phyloP scores from a whole-genome alignment of 2,113 vertebrate genomes.

The Agapornis roseicollis region DNA sequence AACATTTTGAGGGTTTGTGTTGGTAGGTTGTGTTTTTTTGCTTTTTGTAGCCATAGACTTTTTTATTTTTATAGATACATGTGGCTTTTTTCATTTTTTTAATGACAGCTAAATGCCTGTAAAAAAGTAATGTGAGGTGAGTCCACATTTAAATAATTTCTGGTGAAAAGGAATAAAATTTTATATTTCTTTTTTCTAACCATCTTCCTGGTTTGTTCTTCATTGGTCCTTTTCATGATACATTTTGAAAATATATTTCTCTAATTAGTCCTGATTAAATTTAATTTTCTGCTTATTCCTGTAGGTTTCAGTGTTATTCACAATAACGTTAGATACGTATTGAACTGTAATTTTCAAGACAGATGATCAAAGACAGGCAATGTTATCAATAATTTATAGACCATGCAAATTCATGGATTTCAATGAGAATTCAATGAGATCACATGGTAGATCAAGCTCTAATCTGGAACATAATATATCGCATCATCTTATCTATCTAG shows the following conservation, averaged over 20 bases:
- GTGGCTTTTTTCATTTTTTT: too few species aligned
- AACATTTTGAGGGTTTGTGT: background rate
- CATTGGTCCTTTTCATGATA: background rate
- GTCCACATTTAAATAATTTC: background rate
- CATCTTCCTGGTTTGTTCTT: background rate
- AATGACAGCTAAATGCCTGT: background rate
- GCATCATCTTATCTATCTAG: background rate
- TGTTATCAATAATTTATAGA: background rate
- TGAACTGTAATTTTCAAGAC: background rate
- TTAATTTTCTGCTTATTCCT: background rate
- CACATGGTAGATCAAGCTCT: background rate
- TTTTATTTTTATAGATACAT: background rate
- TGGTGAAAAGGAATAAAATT: background rate
- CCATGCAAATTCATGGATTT: background rate
- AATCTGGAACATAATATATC: background rate
- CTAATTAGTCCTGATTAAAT: background rate
- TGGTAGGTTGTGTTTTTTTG: background rate
- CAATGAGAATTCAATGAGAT: background rate
- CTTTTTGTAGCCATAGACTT: background rate
- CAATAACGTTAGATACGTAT: background rate
- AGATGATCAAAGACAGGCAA: slow-evolving; percentile 6
- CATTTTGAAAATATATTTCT: background rate
- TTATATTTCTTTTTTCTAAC: background rate
- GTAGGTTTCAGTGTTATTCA: background rate
- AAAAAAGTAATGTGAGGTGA: background rate